Conservation (phyloP, 1,140 invertebrate genomes). For the Platorchestia sp. region DNA sequence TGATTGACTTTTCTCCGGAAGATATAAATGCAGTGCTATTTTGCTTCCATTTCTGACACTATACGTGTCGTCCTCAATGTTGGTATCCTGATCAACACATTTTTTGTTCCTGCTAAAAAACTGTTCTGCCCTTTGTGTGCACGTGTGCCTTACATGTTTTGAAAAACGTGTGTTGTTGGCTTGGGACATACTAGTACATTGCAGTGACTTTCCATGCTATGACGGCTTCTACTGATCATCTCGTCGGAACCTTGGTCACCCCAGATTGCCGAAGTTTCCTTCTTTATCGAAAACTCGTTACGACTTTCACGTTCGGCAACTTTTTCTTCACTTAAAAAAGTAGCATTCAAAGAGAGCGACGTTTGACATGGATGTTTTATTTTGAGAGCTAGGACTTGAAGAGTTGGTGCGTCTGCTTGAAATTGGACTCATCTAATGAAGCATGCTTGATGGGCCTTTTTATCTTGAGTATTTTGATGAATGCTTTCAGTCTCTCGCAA, state of each 20-base stretch:
- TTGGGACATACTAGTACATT: neutral
- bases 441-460: neutral
- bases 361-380: neutral
- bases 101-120: too few species aligned
- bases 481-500: neutral
- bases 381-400: neutral
- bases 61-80: neutral
- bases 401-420: neutral
- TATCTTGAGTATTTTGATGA: slow-evolving; percentile 6
- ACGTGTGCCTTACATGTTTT: neutral
- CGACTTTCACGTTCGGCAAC: neutral
- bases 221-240: neutral
- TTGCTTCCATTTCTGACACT: neutral
- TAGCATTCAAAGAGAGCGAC: neutral
- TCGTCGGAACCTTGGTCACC: neutral
- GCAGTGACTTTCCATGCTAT: neutral
- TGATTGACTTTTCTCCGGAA: neutral
- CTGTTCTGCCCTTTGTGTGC: too few species aligned
- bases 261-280: neutral
- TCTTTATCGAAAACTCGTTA: neutral
- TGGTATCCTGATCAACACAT: too few species aligned
- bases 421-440: neutral
- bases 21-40: neutral
- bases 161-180: neutral
- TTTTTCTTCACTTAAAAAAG: neutral